Evolutionary conservation across 1,140 invertebrate species (phyloP).

Genomic region (Diploscapter pachys): DNA sequence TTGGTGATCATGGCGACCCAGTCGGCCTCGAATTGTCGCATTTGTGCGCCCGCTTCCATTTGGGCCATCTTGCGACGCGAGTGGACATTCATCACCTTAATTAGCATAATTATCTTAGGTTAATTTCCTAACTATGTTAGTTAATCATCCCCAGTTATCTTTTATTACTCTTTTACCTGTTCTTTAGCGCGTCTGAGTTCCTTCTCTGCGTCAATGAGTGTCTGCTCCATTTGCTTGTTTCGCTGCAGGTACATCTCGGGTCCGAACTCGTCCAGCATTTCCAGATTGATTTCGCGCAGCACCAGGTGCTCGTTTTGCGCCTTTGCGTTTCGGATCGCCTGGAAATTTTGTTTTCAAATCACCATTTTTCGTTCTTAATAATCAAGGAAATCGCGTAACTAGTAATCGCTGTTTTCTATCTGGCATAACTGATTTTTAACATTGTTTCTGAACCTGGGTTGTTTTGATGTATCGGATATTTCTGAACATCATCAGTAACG

Average conservation of each 20-base stretch:
- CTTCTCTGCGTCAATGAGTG: constrained; percentile 20
- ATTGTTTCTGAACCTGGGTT: no score
- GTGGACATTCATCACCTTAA: constrained; percentile 32
- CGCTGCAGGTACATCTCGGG: constrained; percentile 23
- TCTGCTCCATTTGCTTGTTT: constrained; percentile 29
- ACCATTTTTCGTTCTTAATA: no score
- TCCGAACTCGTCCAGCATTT: constrained; percentile 36
- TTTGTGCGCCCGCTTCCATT: constrained; percentile 30
- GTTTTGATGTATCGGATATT: no score
- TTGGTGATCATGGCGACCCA: constrained; percentile 37
- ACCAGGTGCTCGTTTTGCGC: constrained; percentile 40
- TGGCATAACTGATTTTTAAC: no score
- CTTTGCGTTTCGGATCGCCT: constrained; percentile 34
- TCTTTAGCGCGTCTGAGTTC: constrained; percentile 31
- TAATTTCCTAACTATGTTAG: no score
- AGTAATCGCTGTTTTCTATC: no score
- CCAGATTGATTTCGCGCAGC: constrained; percentile 34
- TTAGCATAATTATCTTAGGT: neutral
- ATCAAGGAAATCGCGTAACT: no score
- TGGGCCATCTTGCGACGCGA: constrained; percentile 33
- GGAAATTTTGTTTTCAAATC: no score
- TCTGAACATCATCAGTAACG: no score
- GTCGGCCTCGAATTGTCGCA: constrained; percentile 23
- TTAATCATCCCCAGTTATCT: neutral
- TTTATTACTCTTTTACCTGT: constrained; percentile 6